Evolutionary conservation across 2,888 invertebrate genomes (phyloP), one percentile per base, ranked within the genome.

Genomic region (Carpatolechia fugitivella): DNA sequence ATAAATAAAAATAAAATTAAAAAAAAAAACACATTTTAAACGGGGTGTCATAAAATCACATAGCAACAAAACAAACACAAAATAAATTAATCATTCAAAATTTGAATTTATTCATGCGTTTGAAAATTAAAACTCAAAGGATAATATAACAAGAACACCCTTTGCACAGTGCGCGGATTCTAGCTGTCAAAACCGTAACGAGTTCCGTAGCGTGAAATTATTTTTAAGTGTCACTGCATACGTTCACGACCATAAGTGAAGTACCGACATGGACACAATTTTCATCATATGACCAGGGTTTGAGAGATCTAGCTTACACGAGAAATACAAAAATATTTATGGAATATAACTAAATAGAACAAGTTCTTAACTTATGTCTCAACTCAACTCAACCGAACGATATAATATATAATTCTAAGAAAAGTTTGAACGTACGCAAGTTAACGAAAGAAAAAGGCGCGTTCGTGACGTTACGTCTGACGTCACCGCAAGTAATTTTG

Each of bases 211-310:
- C 65, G 69, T 66, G 62, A 70, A 69, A 74, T 69, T 72, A 72
- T 70, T 76, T 75, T 73, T 72, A 75, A 78, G 76, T 75, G 73
- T 68, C 74, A 72, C 63, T 60, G 54, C 18, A 67, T 72, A 78
- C 67, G 65, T 49, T 62, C 61, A 60, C 44, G 61, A 29, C 50
- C 56, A 64, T 31, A 67, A 64, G 58, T 58, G 20, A n/a, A 41
- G 2, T 1, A 4, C 3, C 5, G 16, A 1, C 10, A n/a, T 14
- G 8, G 13, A 7, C 36, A 38, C 14, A 16, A 16, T 38, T 6
- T 16, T 7, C n/a, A n/a, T n/a, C n/a, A n/a, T n/a, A n/a, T n/a
- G n/a, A n/a, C n/a, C n/a, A n/a, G n/a, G n/a, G n/a, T n/a, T n/a
- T n/a, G n/a, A n/a, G n/a, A n/a, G n/a, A n/a, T n/a, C n/a, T n/a